Conservation (phyloP, 2,113 vertebrate genomes). For the Apaloderma vittatum region DNA sequence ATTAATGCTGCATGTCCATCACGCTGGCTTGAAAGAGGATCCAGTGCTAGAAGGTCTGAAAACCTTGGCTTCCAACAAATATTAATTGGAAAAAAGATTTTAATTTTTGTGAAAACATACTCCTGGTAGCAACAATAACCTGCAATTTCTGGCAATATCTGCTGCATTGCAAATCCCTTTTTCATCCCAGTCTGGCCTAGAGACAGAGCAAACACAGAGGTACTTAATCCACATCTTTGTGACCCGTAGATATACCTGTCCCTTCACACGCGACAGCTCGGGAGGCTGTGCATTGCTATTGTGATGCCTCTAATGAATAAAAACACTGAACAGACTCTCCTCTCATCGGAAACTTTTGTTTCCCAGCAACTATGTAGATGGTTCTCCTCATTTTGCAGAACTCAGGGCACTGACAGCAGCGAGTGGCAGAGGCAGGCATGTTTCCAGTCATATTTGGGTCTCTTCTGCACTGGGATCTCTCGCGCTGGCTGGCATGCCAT, state of each 20-base stretch:
- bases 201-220: neutral
- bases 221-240: accelerated
- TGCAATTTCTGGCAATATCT: neutral
- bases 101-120: neutral
- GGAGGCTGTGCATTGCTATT: accelerated
- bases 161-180: neutral
- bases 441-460: neutral
- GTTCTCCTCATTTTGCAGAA: neutral
- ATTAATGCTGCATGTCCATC: neutral
- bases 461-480: neutral
- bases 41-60: neutral
- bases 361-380: neutral
- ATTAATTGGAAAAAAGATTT: neutral
- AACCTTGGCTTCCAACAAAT: neutral
- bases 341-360: neutral
- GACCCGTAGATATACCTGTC: neutral
- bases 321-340: neutral
- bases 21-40: neutral
- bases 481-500: neutral
- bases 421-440: neutral
- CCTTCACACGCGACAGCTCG: neutral
- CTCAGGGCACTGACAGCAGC: neutral
- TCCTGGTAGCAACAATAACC: neutral
- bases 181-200: neutral
- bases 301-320: neutral